phyloP scores from a whole-genome alignment of 2,888 invertebrate genomes.

The Abrostola triplasia region DNA sequence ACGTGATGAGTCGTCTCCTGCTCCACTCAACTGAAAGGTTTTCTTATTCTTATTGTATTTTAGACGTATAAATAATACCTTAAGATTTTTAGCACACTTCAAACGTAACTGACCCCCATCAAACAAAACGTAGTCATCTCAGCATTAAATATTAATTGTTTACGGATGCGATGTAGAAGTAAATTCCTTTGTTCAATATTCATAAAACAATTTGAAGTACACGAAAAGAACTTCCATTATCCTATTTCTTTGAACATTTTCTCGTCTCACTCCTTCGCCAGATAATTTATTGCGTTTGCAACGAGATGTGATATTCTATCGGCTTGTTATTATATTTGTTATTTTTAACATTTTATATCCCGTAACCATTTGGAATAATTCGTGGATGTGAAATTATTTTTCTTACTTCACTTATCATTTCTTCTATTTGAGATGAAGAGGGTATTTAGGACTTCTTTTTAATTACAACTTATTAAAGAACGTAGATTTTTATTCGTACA shows the following conservation, averaged over 20 bases:
- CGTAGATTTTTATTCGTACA: no score
- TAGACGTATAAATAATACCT: neutral
- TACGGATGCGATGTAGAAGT: constrained; percentile 43
- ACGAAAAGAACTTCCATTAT: constrained; percentile 69
- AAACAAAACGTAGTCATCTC: constrained; percentile 18
- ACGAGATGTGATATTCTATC: constrained; percentile 63
- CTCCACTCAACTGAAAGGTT: no score
- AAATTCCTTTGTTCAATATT: constrained; percentile 62
- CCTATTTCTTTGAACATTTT: constrained; percentile 69
- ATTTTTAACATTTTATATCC: constrained; percentile 29
- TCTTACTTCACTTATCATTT: neutral
- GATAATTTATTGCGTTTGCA: constrained; percentile 70
- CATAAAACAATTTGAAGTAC: constrained; percentile 66
- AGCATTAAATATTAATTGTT: constrained; percentile 51
- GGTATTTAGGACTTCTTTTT: no score
- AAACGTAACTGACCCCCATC: constrained; percentile 2
- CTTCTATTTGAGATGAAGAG: neutral
- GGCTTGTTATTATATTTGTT: constrained; percentile 48
- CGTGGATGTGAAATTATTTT: constrained; percentile 2
- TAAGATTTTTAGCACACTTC: neutral
- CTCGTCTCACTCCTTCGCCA: constrained; percentile 60
- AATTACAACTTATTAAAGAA: no score
- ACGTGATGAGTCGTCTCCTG: no score
- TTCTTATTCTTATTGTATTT: no score
- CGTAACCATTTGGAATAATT: constrained; percentile 14